Percentiles rank a stretch among this genome's conserved stretches.
Conservation (phyloP, 2,888 invertebrate species). For the Rambutsinella grinnellia region DNA sequence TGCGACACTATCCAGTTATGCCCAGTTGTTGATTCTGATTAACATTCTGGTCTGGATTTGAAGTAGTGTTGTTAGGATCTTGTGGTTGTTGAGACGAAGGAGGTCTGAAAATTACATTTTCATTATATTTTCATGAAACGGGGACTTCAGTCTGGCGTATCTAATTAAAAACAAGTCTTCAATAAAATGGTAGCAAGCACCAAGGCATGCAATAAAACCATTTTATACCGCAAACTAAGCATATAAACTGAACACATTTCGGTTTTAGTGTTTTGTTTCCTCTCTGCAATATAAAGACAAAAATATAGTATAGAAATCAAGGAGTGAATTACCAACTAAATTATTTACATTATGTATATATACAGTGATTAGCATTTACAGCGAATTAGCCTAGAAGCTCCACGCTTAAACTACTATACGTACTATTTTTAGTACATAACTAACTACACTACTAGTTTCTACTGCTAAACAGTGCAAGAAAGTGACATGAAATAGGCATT, state of each 20-base stretch:
- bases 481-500: too few species aligned
- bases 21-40: slow-evolving; percentile 44
- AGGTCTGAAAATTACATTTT: slow-evolving; percentile 62
- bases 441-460: too few species aligned
- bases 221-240: slow-evolving; percentile 54
- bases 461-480: too few species aligned
- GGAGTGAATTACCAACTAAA: slow-evolving; percentile 48
- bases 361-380: slow-evolving; percentile 18
- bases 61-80: slow-evolving; percentile 54
- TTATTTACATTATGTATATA: slow-evolving; percentile 37
- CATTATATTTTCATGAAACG: slow-evolving; percentile 27
- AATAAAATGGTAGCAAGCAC: slow-evolving; percentile 42
- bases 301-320: slow-evolving; percentile 50
- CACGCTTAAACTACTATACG: slow-evolving; percentile 8
- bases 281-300: slow-evolving; percentile 48
- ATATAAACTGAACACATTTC: slow-evolving; percentile 52
- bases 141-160: slow-evolving; percentile 24
- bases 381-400: slow-evolving; percentile 36
- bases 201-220: slow-evolving; percentile 50
- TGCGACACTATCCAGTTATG: slow-evolving; percentile 39
- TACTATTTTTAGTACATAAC: too few species aligned
- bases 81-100: slow-evolving; percentile 65
- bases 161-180: slow-evolving; percentile 25
- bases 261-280: slow-evolving; percentile 52
- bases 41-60: slow-evolving; percentile 31